Percentiles rank a stretch among this genome's conserved stretches.
These are phyloP conservation scores for Drosophila yakuba DNA, from an alignment of 1,140 invertebrate genomes.

Conservation along the genomic window DNA sequence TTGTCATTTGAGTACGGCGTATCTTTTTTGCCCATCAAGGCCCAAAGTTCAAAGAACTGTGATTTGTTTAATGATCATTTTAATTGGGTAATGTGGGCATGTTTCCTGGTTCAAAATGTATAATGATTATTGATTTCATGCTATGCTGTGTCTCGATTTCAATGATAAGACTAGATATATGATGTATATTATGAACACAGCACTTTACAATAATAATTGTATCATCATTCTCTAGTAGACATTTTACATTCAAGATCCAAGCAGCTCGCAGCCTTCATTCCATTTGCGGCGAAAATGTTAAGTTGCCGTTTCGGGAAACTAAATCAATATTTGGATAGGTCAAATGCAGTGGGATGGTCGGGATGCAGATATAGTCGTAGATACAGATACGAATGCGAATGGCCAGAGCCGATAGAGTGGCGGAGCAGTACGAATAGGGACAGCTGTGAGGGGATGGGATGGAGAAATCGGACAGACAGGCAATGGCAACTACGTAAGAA, in stretches of 20 bases:
- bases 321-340: constrained; percentile 77
- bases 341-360: constrained; percentile 53
- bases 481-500: constrained; percentile 75
- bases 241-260: neutral
- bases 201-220: neutral
- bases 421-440: constrained; percentile 4
- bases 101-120: neutral
- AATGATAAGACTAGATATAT: neutral
- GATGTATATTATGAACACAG: neutral
- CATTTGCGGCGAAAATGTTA: constrained; percentile 35
- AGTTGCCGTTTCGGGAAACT: constrained; percentile 62
- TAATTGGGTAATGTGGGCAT: neutral
- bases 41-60: constrained; percentile 34
- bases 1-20: constrained; percentile 15
- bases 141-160: too few relatives aligned
- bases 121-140: too few relatives aligned
- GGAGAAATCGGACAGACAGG: constrained; percentile 59
- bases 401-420: constrained; percentile 25
- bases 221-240: neutral
- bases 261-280: constrained; percentile 59
- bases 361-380: constrained; percentile 18
- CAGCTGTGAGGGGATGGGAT: constrained; percentile 15
- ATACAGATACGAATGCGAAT: constrained; percentile 30
- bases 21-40: constrained; percentile 35
- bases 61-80: neutral